phyloP scores from a whole-genome alignment of 2,797 vertebrate genomes.

The Tadarida brasiliensis region DNA sequence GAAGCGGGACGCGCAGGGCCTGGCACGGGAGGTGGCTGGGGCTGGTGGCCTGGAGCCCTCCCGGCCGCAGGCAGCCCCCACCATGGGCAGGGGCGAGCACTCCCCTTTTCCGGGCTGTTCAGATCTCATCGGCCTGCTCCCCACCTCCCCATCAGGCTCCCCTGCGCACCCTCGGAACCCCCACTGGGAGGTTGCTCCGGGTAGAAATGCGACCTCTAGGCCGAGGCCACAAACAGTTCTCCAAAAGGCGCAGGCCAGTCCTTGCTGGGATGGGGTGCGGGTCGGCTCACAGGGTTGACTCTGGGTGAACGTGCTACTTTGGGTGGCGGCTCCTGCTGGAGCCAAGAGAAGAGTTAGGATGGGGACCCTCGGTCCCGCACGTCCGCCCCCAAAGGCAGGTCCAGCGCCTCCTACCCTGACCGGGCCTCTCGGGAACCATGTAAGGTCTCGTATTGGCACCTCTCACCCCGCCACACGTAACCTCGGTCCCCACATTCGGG shows the following conservation, averaged over 20 bases:
- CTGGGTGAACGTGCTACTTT: conserved; percentile 70
- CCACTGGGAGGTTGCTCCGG: neutral
- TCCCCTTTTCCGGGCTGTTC: neutral
- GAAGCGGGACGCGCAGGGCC: neutral
- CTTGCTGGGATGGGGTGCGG: neutral
- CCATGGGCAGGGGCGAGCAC: neutral
- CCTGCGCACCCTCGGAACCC: neutral
- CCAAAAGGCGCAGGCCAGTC: neutral
- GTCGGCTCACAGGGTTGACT: neutral
- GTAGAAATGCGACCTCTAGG: neutral
- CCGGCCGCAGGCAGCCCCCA: neutral
- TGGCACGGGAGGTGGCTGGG: neutral
- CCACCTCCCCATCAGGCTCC: neutral
- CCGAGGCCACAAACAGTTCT: neutral
- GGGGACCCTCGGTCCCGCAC: neutral
- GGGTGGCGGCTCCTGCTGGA: neutral
- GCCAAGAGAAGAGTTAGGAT: conserved; percentile 62
- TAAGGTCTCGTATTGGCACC: conserved; percentile 36
- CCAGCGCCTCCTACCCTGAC: neutral
- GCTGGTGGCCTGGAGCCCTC: neutral
- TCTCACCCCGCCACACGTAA: neutral
- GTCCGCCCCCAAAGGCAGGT: neutral
- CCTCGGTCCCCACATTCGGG: neutral
- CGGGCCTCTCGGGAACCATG: conserved; percentile 11
- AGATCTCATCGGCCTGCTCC: neutral